Evolutionary conservation across 2,888 invertebrate genomes (phyloP), one percentile per base, ranked within the genome.

Genomic region (Boloria euphrosyne): DNA sequence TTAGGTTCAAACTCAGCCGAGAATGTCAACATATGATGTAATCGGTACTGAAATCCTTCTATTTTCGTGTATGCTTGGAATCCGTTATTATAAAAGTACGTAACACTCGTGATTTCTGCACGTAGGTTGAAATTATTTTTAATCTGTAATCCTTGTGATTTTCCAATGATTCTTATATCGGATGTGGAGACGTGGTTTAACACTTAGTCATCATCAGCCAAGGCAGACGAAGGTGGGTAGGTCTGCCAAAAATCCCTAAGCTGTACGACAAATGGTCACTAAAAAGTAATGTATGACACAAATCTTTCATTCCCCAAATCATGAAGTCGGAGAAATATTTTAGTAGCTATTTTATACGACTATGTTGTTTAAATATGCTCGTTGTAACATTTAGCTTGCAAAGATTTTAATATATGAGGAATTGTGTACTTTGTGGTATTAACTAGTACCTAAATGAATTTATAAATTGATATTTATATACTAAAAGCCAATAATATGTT

Each of bases 11-110:
- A 77, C 82, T 67, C 65, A 60, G 66, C 47, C 77, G 77, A 81
- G 83, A 85, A 84, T 85, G 87, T 86, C 87, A 83, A 76, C 80
- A 75, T 65, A 75, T 87, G 86, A 87, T 87, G 87, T 84, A 88
- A 87, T 83, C 80, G 72, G 82, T 80, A 80, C 79, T 78, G 78
- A 82, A 86, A 83, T 80, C 73, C 73, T 71, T 78, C 85, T 90
- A 90, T 89, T 90, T 88, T 85, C 76, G 80, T 80, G 78, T 77
- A 78, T 78, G 76, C 75, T 76, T 76, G 76, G 74, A 83, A 79
- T 79, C 76, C 80, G 84, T 85, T 85, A 85, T 86, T 85, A 74
- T 82, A 78, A 80, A 80, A 77, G 73, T 69, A 72, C 63, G 68
- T 66, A 71, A 67, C 66, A 67, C 72, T 68, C 70, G 72, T 70